These are phyloP conservation scores for Lepidochrysops patricia DNA, from an alignment of 2,888 invertebrate genomes.

Conservation along the genomic window DNA sequence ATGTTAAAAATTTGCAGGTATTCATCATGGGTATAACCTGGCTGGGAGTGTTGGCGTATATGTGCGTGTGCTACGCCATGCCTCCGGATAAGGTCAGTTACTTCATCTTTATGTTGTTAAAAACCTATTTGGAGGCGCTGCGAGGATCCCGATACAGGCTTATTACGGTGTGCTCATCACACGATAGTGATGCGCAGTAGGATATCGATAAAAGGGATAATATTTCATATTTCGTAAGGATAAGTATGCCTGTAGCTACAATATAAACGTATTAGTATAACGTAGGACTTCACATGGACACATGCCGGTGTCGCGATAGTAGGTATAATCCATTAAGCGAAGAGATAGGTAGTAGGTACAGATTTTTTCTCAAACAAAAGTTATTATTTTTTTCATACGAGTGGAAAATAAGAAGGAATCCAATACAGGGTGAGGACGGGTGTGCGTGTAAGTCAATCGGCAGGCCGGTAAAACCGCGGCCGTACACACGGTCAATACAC, in stretches of 20 bases:
- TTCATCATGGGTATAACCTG: constrained; percentile 17
- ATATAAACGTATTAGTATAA: too few species aligned
- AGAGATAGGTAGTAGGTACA: too few species aligned
- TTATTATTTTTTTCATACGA: background rate
- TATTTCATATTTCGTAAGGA: too few species aligned
- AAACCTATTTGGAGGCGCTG: constrained; percentile 27
- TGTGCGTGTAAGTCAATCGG: background rate
- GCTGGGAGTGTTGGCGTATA: constrained; percentile 28
- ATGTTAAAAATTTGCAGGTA: constrained; percentile 18
- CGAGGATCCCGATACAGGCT: constrained; percentile 15
- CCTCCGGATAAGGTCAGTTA: constrained; percentile 61
- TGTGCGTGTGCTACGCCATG: constrained; percentile 35
- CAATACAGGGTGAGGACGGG: background rate
- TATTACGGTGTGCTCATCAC: constrained; percentile 6
- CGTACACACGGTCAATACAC: background rate
- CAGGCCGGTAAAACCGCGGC: background rate
- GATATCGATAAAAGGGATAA: background rate
- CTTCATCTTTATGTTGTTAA: constrained; percentile 19
- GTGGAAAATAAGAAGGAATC: background rate
- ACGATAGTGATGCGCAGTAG: background rate
- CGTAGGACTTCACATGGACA: too few species aligned
- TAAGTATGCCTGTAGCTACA: too few species aligned
- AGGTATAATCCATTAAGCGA: too few species aligned
- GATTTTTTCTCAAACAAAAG: too few species aligned
- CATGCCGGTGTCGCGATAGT: too few species aligned